Percentiles rank a stretch among this genome's conserved stretches.
These are phyloP conservation scores for Copidosoma aretas DNA, from an alignment of 2,888 invertebrate genomes.

Conservation along the genomic window DNA sequence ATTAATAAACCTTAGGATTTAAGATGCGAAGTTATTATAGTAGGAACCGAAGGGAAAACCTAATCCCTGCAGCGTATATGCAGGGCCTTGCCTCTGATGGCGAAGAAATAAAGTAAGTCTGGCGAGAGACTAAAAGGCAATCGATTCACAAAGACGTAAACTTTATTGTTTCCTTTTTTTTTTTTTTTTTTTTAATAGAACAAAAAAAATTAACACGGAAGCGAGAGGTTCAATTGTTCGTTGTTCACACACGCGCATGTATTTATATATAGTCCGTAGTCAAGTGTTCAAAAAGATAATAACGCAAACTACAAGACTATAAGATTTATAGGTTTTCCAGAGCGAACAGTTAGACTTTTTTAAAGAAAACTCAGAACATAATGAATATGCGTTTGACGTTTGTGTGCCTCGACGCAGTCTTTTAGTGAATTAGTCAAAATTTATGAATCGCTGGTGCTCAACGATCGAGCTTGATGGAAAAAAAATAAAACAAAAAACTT, in stretches of 20 bases:
- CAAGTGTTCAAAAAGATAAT: constrained; percentile 51
- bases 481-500: constrained; percentile 43
- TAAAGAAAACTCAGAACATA: constrained; percentile 13
- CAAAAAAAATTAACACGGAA: not conserved
- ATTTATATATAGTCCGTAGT: not conserved
- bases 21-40: no score
- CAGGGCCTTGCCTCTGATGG: not conserved
- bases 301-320: constrained; percentile 45
- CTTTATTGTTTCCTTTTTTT: constrained; percentile 28
- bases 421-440: constrained; percentile 14
- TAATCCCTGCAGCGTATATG: no score
- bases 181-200: constrained; percentile 13
- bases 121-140: not conserved
- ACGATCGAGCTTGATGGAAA: constrained; percentile 46
- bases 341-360: constrained; percentile 46
- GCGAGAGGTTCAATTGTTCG: not conserved
- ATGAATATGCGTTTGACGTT: constrained; percentile 39
- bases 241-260: not conserved
- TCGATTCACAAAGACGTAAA: not conserved
- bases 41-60: not conserved
- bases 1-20: no score
- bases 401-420: constrained; percentile 39
- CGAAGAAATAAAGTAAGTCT: not conserved
- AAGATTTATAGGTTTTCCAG: constrained; percentile 46
- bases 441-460: constrained; percentile 42